phyloP scores from a whole-genome alignment of 2,888 invertebrate species.

The Phyto melanocephala region DNA sequence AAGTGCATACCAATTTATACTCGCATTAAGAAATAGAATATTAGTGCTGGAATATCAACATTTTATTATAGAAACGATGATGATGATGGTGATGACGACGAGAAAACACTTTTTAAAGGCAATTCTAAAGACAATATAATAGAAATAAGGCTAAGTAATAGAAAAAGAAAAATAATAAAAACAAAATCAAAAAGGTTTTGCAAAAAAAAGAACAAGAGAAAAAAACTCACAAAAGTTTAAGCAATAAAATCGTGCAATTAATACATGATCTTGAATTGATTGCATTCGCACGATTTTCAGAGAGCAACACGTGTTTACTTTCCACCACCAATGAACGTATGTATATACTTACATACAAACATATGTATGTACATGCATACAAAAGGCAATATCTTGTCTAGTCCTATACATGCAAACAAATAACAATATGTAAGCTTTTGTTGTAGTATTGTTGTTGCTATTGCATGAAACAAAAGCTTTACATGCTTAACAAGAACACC shows the following conservation, averaged over 20 bases:
- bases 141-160: background rate
- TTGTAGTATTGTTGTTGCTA: constrained; percentile 34
- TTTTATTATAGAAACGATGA: constrained; percentile 38
- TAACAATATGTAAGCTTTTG: constrained; percentile 24
- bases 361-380: background rate
- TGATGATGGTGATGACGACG: background rate
- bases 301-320: constrained; percentile 72
- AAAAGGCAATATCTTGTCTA: background rate
- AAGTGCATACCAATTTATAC: background rate
- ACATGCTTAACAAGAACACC: constrained; percentile 48
- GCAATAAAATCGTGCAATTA: constrained; percentile 74
- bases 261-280: constrained; percentile 74
- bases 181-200: background rate
- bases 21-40: background rate
- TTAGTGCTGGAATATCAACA: constrained; percentile 42
- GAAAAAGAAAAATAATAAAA: constrained; percentile 5
- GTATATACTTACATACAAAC: background rate
- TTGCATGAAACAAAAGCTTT: constrained; percentile 52
- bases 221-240: constrained; percentile 45
- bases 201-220: background rate
- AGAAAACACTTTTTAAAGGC: background rate
- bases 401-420: background rate
- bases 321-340: constrained; percentile 52
- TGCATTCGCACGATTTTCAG: constrained; percentile 72
- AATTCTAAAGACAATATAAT: constrained; percentile 38